phyloP scores from a whole-genome alignment of 2,888 invertebrate species.

The Daptonema setosum region DNA sequence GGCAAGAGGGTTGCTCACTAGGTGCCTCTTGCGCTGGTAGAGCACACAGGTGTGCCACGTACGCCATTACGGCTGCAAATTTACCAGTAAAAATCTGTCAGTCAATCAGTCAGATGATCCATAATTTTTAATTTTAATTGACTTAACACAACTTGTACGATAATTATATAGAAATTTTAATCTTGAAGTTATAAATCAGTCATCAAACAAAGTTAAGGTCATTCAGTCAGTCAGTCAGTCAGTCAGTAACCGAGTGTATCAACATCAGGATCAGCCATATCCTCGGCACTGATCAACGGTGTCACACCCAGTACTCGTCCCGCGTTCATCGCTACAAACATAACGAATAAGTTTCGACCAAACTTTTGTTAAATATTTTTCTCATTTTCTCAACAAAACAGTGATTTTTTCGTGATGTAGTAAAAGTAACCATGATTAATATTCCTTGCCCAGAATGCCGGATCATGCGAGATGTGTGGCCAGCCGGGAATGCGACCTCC shows the following conservation, averaged over 20 bases:
- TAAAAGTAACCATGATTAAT: neutral
- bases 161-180: too few relatives aligned
- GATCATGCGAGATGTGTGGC: constrained; percentile 49
- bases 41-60: constrained; percentile 53
- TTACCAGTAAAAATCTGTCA: neutral
- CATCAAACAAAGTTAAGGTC: neutral
- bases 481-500: constrained; percentile 66
- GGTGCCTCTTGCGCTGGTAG: constrained; percentile 9
- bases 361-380: neutral
- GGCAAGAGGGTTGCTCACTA: neutral
- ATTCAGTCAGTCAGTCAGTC: neutral
- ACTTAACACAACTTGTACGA: too few relatives aligned
- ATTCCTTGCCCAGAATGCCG: constrained; percentile 21
- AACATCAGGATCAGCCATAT: constrained; percentile 78
- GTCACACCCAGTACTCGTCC: constrained; percentile 52
- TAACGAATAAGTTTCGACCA: neutral
- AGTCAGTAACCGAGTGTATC: constrained; percentile 54
- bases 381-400: too few relatives aligned
- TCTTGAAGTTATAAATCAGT: too few relatives aligned
- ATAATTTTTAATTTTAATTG: too few relatives aligned
- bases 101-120: too few relatives aligned
- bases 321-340: constrained; percentile 37
- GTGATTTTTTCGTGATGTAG: too few relatives aligned
- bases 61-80: constrained; percentile 56
- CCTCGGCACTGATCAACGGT: constrained; percentile 67